Base-by-base conservation (phyloP, 2,113 vertebrate species). In the Panurus biarmicus region DNA sequence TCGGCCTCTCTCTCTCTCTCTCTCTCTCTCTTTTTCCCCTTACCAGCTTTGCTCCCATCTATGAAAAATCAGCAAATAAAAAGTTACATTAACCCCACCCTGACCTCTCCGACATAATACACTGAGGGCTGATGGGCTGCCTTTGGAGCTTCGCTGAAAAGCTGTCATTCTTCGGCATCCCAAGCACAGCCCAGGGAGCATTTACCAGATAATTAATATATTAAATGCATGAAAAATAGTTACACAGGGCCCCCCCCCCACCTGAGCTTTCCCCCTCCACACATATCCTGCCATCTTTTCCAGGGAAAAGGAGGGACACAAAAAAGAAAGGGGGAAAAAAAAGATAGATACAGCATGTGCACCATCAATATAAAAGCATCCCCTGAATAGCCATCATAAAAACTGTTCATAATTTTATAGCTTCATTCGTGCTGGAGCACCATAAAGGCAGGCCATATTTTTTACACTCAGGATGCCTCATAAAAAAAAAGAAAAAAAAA, bases 141-240 rank as follows among this genome's bases (percentile, higher is more conserved):
- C 97, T 98, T 98, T 96, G 98, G 98, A 98, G 98, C 98, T 98
- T 98, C 98, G 95, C 97, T 98, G 98, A 98, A 98, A 98, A 99
- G 98, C 99, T 99, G 99, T 99, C 99, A 99, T 98, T 99, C 98
- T 97, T 98, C 92, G 97, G 98, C 98, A 98, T 98, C 98, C 98
- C 98, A 98, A 99, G 98, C 98, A 99, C 98, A 98, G 99, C 98
- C 99, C 98, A 97, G 99, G 99, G 99, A 99, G 98, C 99, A 99
- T 99, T 99, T 99, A 99, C 98, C 38, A 71, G 98, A 99, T 99
- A 99, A 99, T 99, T 99, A 99, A 99, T 99, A 99, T 99, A 99
- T 99, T 99, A 99, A 99, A 99, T 99, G 99, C 99, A 99, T 99
- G 99, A 99, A 99, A 99, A 99, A 99, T 99, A 99, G 99, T 99